Base-by-base conservation (phyloP, 2,888 invertebrate genomes). In the Drosophila ustulata region DNA sequence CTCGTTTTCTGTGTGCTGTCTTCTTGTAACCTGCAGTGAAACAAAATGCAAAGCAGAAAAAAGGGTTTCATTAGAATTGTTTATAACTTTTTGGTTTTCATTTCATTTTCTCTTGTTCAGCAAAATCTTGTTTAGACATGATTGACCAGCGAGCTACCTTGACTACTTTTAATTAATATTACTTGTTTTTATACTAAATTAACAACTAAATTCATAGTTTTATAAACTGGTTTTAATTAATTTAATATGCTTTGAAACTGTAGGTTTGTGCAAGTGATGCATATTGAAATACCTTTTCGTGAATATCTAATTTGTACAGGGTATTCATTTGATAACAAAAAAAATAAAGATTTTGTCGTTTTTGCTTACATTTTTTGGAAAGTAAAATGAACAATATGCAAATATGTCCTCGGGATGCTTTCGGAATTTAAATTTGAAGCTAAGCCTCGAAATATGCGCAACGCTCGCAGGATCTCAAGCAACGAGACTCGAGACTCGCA, bases 401-500 rank as follows among this genome's bases (percentile, higher is more conserved):
- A 82, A 82, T 84, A 81, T 86, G 69, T 78, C 39, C 57, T 75
- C 59, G 57, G 75, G 66, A 67, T 84, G 88, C 85, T 71, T 32
- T 59, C 53, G 87, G 83, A 84, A 84, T 84, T 88, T 86, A 86
- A 84, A 84, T 88, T 78, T 64, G 68, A 49, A 67, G 77, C 80
- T 79, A 85, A 71, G 82, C 80, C 80, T 56, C 69, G 57, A 82
- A 85, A 88, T 82, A 82, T 82, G 88, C 82, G 66, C 63, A 43
- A 41, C 66, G 53, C 62, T 65, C 58, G 46, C 61, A 45, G 58
- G 39, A 34, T 28, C 8, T 28, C 28, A 18, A 18, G 41, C 26
- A n/a, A 8, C 26, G 11, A n/a, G n/a, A 11, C 37, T 37, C 37
- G 6, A 18, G 18, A 28, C 30, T 37, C 5, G 37, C 37, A 37